These are phyloP conservation scores for Tachyglossus aculeatus DNA, from an alignment of 2,797 vertebrate species.

Conservation along the genomic window DNA sequence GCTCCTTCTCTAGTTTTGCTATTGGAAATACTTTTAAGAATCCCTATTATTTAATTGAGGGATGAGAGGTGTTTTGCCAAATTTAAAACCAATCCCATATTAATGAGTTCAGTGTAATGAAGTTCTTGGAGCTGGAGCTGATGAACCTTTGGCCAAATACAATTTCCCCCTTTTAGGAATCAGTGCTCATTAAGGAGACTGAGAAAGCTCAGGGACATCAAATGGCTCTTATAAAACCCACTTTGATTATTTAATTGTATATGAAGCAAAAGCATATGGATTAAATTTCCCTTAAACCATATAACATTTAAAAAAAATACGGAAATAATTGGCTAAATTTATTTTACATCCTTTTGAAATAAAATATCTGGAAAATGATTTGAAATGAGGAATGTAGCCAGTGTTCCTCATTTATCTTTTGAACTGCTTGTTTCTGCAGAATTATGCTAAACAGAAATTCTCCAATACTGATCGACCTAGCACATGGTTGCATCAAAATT, in stretches of 20 bases:
- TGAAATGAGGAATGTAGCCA: slow-evolving; percentile 11
- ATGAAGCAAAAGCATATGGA: not conserved
- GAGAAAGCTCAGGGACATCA: not conserved
- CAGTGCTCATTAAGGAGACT: not conserved
- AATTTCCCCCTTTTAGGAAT: not conserved
- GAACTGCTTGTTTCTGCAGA: not conserved
- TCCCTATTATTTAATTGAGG: not conserved
- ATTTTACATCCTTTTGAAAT: slow-evolving; percentile 31
- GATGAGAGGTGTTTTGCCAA: not conserved
- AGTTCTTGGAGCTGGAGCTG: not conserved
- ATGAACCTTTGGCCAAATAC: not conserved
- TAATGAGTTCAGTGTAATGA: not conserved
- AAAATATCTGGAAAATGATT: slow-evolving; percentile 20
- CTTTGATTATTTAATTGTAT: not conserved
- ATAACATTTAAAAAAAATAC: too few relatives aligned
- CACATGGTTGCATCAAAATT: too few relatives aligned
- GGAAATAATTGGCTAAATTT: not conserved
- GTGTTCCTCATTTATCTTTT: slow-evolving; percentile 30
- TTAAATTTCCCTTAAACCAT: slow-evolving; percentile 11
- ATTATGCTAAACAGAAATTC: slow-evolving; percentile 26
- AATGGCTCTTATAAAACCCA: not conserved
- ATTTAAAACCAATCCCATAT: not conserved
- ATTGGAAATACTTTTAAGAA: not conserved
- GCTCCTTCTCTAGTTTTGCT: not conserved
- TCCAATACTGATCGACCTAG: too few relatives aligned